phyloP scores from a whole-genome alignment of 2,113 vertebrate species.

The Amazona vittata region DNA sequence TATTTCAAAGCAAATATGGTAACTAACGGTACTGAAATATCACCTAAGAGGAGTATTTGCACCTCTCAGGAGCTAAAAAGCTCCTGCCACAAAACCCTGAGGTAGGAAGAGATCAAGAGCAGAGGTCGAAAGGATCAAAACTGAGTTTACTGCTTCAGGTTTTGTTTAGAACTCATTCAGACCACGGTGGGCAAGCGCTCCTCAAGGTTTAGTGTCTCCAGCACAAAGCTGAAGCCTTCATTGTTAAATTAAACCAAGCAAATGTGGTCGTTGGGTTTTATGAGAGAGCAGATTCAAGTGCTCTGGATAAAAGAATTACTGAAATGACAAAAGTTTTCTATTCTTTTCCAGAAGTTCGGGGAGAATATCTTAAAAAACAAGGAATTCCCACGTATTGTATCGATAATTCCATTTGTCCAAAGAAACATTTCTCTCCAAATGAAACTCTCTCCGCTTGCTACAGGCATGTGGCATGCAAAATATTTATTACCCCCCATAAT shows the following conservation, averaged over 20 bases:
- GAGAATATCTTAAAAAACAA: neutral
- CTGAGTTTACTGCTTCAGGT: neutral
- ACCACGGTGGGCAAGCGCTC: neutral
- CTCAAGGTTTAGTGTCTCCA: neutral
- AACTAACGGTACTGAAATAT: neutral
- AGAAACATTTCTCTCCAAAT: neutral
- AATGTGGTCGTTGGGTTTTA: neutral
- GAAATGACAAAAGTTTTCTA: neutral
- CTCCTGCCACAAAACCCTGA: neutral
- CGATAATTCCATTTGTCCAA: neutral
- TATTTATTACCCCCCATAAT: neutral
- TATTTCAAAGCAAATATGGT: neutral
- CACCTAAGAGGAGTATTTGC: neutral
- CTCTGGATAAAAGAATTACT: neutral
- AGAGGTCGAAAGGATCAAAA: neutral
- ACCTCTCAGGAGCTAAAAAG: neutral
- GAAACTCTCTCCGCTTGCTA: neutral
- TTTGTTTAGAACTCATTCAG: neutral
- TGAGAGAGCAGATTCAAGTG: neutral
- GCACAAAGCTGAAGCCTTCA: neutral
- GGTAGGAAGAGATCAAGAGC: neutral
- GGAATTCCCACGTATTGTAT: neutral
- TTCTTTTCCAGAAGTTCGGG: neutral
- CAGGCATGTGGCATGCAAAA: neutral
- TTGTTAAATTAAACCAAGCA: neutral